Evolutionary conservation across 2,797 vertebrate genomes (phyloP).

Genomic region (Rallus crepitans): DNA sequence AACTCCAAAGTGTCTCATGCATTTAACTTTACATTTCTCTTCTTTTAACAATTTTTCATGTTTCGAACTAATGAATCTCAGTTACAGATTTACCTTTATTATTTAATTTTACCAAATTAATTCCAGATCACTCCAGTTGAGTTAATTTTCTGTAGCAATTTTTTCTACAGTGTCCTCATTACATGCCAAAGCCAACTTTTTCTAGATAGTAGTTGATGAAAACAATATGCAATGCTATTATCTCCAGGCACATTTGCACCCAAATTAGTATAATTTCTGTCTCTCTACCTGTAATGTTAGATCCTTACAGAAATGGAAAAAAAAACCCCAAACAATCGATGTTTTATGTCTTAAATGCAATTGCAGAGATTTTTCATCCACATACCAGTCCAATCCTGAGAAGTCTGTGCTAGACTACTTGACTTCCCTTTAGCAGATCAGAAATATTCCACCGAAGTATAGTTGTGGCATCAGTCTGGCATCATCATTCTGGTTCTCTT

Average conservation of each 20-base stretch:
- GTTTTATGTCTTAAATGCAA: background rate
- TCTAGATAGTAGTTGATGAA: background rate
- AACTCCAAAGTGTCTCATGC: background rate
- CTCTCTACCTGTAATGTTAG: background rate
- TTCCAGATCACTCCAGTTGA: background rate
- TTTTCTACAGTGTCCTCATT: background rate
- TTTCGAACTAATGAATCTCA: background rate
- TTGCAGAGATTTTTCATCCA: background rate
- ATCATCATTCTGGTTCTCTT: background rate
- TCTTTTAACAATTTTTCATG: background rate
- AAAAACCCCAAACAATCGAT: background rate
- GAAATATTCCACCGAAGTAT: constrained; percentile 9
- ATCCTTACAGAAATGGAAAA: background rate
- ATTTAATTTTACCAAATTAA: background rate
- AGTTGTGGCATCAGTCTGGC: background rate
- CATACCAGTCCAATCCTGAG: background rate
- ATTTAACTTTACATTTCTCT: background rate
- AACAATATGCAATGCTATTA: background rate
- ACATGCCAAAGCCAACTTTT: background rate
- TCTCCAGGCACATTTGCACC: background rate
- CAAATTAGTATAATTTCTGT: background rate
- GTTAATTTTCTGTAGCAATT: background rate
- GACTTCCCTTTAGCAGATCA: background rate
- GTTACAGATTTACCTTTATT: background rate
- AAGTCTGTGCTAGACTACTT: background rate